Percentiles rank a stretch among this genome's conserved stretches.
These are phyloP conservation scores for Cynaeus angustus DNA, from an alignment of 2,888 invertebrate species.

Conservation along the genomic window DNA sequence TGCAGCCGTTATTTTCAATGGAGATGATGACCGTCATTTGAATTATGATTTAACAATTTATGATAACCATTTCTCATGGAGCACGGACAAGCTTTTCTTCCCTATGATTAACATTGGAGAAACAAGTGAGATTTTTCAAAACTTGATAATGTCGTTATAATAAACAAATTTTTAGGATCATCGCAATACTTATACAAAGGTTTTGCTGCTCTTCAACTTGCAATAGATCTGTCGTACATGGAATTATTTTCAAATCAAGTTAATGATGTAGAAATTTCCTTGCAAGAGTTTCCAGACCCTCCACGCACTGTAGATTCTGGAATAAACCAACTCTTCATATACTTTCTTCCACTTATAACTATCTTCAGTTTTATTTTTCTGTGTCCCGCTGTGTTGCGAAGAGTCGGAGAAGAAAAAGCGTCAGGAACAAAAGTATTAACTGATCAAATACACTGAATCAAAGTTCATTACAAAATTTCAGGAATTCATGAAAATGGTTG, in stretches of 20 bases:
- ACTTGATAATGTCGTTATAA: conserved; percentile 1
- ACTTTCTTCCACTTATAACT: conserved; percentile 69
- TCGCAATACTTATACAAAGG: conserved; percentile 71
- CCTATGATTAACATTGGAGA: conserved; percentile 2
- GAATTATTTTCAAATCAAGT: conserved; percentile 54
- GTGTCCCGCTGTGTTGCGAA: conserved; percentile 74
- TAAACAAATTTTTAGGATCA: conserved; percentile 62
- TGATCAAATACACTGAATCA: neutral
- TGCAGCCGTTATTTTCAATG: conserved; percentile 37
- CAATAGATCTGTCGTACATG: conserved; percentile 76
- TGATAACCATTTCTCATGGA: conserved; percentile 58
- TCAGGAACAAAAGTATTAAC: conserved; percentile 74
- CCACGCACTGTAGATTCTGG: conserved; percentile 67
- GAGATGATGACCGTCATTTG: conserved; percentile 54
- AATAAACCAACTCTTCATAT: conserved; percentile 63
- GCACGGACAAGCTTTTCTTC: conserved; percentile 57
- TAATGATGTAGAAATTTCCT: conserved; percentile 61
- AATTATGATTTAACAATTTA: conserved; percentile 64
- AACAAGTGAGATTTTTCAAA: conserved; percentile 2
- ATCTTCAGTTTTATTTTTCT: conserved; percentile 72
- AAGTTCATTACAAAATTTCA: conserved; percentile 65
- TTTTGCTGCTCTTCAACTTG: conserved; percentile 76
- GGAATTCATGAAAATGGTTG: conserved; percentile 96
- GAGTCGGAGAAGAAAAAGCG: conserved; percentile 77
- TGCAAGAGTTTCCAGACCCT: conserved; percentile 76